Evolutionary conservation across 2,113 vertebrate species (phyloP), one percentile per base, ranked within the genome.

Genomic region (Melanostigma gelatinosum): DNA sequence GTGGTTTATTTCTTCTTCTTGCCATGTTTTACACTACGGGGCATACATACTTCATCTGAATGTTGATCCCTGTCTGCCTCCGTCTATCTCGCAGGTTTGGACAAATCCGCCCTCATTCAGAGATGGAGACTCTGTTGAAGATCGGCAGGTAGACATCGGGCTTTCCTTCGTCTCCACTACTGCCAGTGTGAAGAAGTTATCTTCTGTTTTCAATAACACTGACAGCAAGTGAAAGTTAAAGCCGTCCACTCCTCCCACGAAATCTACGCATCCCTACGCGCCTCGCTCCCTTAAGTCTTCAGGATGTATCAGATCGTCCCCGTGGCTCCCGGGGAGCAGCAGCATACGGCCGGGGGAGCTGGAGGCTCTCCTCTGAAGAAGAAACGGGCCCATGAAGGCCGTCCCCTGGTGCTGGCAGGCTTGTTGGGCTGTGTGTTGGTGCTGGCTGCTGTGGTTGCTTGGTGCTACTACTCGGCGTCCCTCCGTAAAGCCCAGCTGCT

Each of bases 401-500:
- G 94, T 22, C 95, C 95, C 0, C 80, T 97, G 86, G 72, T 97
- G 1, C 55, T 92, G 1, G 93, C 96, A 0, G 88, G 92, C 5
- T 8, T 95, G 13, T 66, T 97, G 3, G 95, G 96, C 8, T 91
- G 94, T 48, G 9, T 95, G 11, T 80, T 98, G 57, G 95, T 98
- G 75, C 88, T 98, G 16, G 93, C 95, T 0, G 96, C 96, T 0
- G 95, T 97, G 24, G 94, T 96, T 15, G 93, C 98, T 50, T 99
- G 97, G 97, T 97, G 96, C 93, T 97, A 97, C 90, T 98, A 99
- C 83, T 96, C 94, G 0, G 93, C 94, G 27, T 97, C 97, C 15
- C 92, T 98, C 13, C 94, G 93, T 36, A 97, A 97, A 85, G 95
- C 96, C 0, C 96, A 97, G 57, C 87, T 95, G 42, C 87, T 98